phyloP scores from a whole-genome alignment of 2,797 vertebrate genomes.

The Anguilla pacifica region DNA sequence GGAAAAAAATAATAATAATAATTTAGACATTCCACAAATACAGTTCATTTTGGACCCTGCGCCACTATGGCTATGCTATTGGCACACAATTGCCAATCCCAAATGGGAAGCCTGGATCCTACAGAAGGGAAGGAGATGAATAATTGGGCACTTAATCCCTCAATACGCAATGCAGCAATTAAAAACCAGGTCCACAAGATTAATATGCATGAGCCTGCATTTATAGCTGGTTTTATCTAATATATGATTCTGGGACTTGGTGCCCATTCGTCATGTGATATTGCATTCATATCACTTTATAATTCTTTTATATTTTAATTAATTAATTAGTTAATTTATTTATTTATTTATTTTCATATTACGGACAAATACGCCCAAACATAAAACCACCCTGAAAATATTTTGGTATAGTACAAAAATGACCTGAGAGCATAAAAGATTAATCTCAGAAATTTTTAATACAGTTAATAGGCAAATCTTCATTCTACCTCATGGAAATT shows the following conservation, averaged over 20 bases:
- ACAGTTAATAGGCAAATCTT: too few relatives aligned
- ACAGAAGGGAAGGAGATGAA: neutral
- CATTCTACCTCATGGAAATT: too few relatives aligned
- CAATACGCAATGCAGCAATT: neutral
- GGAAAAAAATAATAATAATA: neutral
- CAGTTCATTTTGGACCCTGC: neutral
- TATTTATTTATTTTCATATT: too few relatives aligned
- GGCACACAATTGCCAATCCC: neutral
- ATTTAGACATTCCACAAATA: neutral
- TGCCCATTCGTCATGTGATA: too few relatives aligned
- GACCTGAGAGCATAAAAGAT: too few relatives aligned
- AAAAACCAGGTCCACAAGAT: neutral
- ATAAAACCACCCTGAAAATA: too few relatives aligned
- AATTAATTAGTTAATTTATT: too few relatives aligned
- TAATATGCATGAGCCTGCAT: neutral
- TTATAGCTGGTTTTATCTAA: neutral
- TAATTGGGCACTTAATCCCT: conserved; percentile 16
- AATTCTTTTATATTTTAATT: too few relatives aligned
- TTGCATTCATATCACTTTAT: too few relatives aligned
- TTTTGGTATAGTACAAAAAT: too few relatives aligned
- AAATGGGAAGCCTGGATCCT: neutral
- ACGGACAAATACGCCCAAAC: too few relatives aligned
- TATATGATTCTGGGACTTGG: neutral
- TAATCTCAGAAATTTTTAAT: too few relatives aligned
- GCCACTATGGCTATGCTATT: neutral